A percentile compares a stretch with the other conserved stretches of the same genome.
These are phyloP conservation scores for Drosophila willistoni DNA, from an alignment of 1,140 invertebrate species.

Conservation along the genomic window DNA sequence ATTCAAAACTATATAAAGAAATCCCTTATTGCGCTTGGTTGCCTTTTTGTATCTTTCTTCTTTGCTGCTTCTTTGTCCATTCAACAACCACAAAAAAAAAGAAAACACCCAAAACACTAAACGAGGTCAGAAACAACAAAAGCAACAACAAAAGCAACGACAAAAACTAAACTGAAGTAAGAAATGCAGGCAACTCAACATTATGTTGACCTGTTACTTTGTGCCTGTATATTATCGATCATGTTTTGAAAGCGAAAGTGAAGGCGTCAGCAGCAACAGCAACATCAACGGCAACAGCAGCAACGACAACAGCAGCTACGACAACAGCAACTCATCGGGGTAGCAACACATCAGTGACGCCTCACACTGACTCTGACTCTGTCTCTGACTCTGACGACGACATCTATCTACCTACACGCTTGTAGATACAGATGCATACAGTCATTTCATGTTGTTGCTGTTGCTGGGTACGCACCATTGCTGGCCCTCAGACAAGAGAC, in stretches of 20 bases:
- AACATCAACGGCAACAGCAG: not conserved
- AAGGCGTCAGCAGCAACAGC: conserved; percentile 30
- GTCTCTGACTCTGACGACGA: not conserved
- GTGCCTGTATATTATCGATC: conserved; percentile 77
- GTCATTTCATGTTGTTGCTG: not conserved
- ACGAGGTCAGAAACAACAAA: conserved; percentile 27
- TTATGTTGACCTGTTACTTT: conserved; percentile 65
- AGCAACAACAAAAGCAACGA: conserved; percentile 42
- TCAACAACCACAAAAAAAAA: conserved; percentile 30
- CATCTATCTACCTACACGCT: conserved; percentile 24
- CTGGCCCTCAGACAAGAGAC: conserved; percentile 14
- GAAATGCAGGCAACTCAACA: conserved; percentile 26
- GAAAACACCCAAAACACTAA: conserved; percentile 33
- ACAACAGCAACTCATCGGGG: conserved; percentile 7
- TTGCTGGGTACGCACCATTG: conserved; percentile 6
- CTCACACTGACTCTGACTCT: not conserved
- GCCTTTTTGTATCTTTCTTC: conserved; percentile 19
- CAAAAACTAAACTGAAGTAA: conserved; percentile 48
- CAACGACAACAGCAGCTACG: too few species aligned
- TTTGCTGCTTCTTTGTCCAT: conserved; percentile 20
- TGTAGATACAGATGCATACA: conserved; percentile 26
- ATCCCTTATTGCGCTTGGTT: conserved; percentile 8
- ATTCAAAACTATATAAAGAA: conserved; percentile 10
- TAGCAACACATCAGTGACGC: not conserved
- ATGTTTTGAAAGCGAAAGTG: conserved; percentile 75